Evolutionary conservation across 2,797 vertebrate species (phyloP).

Genomic region (Threskiornis aethiopicus): DNA sequence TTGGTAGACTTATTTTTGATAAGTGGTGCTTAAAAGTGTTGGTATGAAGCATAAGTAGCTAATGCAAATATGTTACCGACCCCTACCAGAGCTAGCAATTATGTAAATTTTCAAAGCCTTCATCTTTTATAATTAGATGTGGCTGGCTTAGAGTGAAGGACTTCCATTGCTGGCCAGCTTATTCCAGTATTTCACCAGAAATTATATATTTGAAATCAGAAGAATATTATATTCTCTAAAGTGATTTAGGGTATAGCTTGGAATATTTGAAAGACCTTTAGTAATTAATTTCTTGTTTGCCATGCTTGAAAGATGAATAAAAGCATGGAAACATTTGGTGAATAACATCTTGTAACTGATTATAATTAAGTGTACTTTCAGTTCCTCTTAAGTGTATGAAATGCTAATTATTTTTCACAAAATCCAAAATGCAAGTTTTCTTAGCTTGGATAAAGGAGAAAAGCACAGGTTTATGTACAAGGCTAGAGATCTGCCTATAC

Average conservation of each 20-base stretch:
- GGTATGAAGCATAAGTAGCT: conserved; percentile 82
- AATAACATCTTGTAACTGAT: conserved; percentile 45
- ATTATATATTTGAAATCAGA: conserved; percentile 61
- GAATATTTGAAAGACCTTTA: conserved; percentile 55
- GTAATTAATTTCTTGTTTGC: conserved; percentile 67
- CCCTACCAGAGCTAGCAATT: conserved; percentile 81
- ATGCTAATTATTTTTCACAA: conserved; percentile 58
- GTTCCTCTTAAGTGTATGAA: conserved; percentile 50
- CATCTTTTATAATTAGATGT: conserved; percentile 82
- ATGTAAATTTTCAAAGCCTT: conserved; percentile 82
- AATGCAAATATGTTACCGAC: conserved; percentile 85
- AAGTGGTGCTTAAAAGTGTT: conserved; percentile 82
- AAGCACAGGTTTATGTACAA: background rate
- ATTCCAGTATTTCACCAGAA: conserved; percentile 51
- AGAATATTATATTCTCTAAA: conserved; percentile 59
- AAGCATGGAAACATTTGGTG: conserved; percentile 36
- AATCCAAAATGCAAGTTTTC: conserved; percentile 16
- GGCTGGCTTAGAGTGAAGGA: conserved; percentile 71
- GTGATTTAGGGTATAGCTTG: conserved; percentile 28
- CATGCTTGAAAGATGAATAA: conserved; percentile 67
- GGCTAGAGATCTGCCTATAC: background rate
- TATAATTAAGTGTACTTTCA: conserved; percentile 62
- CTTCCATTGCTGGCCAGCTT: conserved; percentile 62
- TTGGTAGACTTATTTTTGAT: conserved; percentile 78
- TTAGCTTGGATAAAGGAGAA: background rate